Conservation (phyloP, 2,888 invertebrate genomes). For the Tanypteryx hageni region DNA sequence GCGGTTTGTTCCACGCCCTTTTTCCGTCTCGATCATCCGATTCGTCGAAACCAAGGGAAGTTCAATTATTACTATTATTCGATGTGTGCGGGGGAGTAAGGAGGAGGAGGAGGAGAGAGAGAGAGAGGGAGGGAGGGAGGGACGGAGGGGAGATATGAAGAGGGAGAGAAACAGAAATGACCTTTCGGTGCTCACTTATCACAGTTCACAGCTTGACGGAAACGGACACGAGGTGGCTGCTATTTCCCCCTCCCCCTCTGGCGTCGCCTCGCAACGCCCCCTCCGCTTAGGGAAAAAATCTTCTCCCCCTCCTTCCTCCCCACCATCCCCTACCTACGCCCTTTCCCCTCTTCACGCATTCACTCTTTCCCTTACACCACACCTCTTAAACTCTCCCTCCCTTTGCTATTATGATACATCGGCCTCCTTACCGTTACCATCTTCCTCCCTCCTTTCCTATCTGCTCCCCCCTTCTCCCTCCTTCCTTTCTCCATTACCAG, state of each 20-base stretch:
- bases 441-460: neutral
- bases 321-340: neutral
- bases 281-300: neutral
- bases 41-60: too few relatives aligned
- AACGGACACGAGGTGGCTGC: slow-evolving; percentile 30
- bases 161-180: slow-evolving; percentile 16
- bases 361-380: neutral
- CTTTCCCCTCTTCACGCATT: neutral
- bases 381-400: neutral
- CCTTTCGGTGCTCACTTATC: slow-evolving; percentile 39
- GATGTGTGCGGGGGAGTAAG: neutral
- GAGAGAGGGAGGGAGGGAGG: neutral
- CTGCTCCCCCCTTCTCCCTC: neutral
- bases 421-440: neutral
- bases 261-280: neutral
- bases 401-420: neutral
- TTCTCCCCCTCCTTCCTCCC: neutral
- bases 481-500: neutral
- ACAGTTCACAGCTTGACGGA: slow-evolving; percentile 61
- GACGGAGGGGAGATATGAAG: too few relatives aligned
- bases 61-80: too few relatives aligned
- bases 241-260: neutral
- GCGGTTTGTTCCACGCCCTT: too few relatives aligned
- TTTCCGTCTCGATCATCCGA: too few relatives aligned
- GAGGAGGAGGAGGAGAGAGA: neutral